Percentiles rank a stretch among this genome's conserved stretches.
Evolutionary conservation across 2,888 invertebrate species (phyloP).

Genomic region (Baronia brevicornis): DNA sequence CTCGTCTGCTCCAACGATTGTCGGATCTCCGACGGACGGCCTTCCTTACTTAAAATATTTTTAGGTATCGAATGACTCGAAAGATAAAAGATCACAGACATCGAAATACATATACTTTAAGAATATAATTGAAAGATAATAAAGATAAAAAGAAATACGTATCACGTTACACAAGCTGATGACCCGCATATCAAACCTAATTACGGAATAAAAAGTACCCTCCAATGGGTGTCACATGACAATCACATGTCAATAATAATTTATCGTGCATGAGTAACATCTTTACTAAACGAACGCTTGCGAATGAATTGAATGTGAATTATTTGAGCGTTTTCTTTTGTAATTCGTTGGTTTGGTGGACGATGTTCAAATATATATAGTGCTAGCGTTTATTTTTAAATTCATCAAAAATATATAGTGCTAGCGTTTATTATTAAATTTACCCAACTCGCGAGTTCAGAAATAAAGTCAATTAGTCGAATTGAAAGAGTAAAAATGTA

Average conservation of each 20-base stretch:
- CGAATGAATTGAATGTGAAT: slow-evolving; percentile 47
- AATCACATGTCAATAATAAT: slow-evolving; percentile 58
- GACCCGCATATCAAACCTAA: slow-evolving; percentile 14
- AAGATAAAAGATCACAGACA: too few relatives aligned
- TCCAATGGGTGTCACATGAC: slow-evolving; percentile 26
- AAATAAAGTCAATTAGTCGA: too few relatives aligned
- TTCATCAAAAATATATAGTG: too few relatives aligned
- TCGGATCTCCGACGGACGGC: too few relatives aligned
- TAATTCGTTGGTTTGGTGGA: slow-evolving; percentile 16
- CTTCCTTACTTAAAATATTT: too few relatives aligned
- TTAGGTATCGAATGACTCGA: too few relatives aligned
- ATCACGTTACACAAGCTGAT: slow-evolving; percentile 1
- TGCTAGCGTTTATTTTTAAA: too few relatives aligned
- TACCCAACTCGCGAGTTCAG: too few relatives aligned
- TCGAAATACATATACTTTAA: background rate
- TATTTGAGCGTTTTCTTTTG: slow-evolving; percentile 29
- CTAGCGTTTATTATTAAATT: too few relatives aligned
- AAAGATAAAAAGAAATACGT: too few relatives aligned
- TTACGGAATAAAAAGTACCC: slow-evolving; percentile 16
- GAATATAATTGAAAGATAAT: slow-evolving; percentile 4
- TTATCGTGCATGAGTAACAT: slow-evolving; percentile 33
- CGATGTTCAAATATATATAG: background rate
- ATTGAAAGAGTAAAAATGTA: too few relatives aligned
- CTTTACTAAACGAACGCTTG: slow-evolving; percentile 34
- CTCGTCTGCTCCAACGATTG: too few relatives aligned